A percentile compares a stretch with the other conserved stretches of the same genome.
Conservation (phyloP, 1,140 invertebrate species). For the Drosophila arizonae region DNA sequence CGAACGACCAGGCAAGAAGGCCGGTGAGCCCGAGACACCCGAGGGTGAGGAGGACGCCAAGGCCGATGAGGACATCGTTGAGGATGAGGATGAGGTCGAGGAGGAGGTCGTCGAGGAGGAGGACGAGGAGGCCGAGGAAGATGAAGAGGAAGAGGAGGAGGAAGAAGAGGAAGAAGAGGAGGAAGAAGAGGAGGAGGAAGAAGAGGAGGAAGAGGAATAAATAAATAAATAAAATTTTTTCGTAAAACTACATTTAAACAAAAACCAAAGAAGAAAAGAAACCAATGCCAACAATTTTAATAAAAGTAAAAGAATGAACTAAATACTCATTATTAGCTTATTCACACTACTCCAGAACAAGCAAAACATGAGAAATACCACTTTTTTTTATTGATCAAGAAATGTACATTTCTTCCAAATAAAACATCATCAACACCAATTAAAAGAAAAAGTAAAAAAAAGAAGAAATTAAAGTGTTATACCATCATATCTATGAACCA, state of each 20-base stretch:
- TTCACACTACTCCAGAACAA: conserved; percentile 59
- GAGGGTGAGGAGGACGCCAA: conserved; percentile 94
- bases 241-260: conserved; percentile 81
- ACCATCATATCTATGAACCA: conserved; percentile 69
- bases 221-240: conserved; percentile 82
- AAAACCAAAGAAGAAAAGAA: conserved; percentile 61
- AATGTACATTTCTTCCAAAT: conserved; percentile 78
- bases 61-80: conserved; percentile 88
- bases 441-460: conserved; percentile 44
- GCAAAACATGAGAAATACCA: conserved; percentile 44
- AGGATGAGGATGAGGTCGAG: conserved; percentile 88
- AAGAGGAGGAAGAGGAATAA: conserved; percentile 86
- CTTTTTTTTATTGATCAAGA: conserved; percentile 71
- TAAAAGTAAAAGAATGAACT: conserved; percentile 82
- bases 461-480: conserved; percentile 72
- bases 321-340: conserved; percentile 83
- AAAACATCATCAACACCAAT: conserved; percentile 67
- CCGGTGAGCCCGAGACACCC: conserved; percentile 92
- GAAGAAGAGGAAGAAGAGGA: conserved; percentile 89
- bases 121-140: conserved; percentile 88
- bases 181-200: conserved; percentile 86
- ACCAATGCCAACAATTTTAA: conserved; percentile 76
- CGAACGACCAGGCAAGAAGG: conserved; percentile 95
- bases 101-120: conserved; percentile 90
- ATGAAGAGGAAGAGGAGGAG: conserved; percentile 89